These are phyloP conservation scores for Scarus forsteni DNA, from an alignment of 2,797 vertebrate species.

Conservation along the genomic window DNA sequence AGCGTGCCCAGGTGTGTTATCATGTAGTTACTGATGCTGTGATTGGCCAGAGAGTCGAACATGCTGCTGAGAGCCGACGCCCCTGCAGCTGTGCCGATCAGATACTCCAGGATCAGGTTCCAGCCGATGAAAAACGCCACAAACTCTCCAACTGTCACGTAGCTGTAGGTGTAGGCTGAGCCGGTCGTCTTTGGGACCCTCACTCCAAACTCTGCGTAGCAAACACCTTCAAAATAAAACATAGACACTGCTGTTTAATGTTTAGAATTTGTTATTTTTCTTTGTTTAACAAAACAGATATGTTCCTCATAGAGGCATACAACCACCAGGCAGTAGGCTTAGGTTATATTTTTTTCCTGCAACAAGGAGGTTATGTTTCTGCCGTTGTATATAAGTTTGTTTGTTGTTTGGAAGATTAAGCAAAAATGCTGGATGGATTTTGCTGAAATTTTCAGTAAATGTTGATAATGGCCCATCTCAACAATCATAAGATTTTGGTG, in stretches of 20 bases:
- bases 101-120: slow-evolving; percentile 97
- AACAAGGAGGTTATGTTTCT: too few relatives aligned
- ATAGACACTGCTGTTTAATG: neutral
- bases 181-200: slow-evolving; percentile 96
- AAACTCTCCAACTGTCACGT: slow-evolving; percentile 96
- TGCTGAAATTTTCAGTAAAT: too few relatives aligned
- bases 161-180: slow-evolving; percentile 98
- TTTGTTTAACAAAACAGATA: too few relatives aligned
- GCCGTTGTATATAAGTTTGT: too few relatives aligned
- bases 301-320: too few relatives aligned
- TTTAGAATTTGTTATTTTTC: too few relatives aligned
- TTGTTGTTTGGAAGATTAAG: too few relatives aligned
- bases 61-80: slow-evolving; percentile 97
- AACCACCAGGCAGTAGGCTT: too few relatives aligned
- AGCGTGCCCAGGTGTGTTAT: slow-evolving; percentile 90
- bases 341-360: too few relatives aligned
- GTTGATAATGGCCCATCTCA: too few relatives aligned
- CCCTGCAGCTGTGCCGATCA: slow-evolving; percentile 95
- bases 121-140: slow-evolving; percentile 98
- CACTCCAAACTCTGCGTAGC: slow-evolving; percentile 97
- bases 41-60: slow-evolving; percentile 96
- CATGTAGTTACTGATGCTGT: slow-evolving; percentile 95
- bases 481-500: too few relatives aligned
- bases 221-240: slow-evolving; percentile 85
- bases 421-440: too few relatives aligned